These are phyloP conservation scores for Anoplopoma fimbria DNA, from an alignment of 2,113 vertebrate species.

Conservation along the genomic window DNA sequence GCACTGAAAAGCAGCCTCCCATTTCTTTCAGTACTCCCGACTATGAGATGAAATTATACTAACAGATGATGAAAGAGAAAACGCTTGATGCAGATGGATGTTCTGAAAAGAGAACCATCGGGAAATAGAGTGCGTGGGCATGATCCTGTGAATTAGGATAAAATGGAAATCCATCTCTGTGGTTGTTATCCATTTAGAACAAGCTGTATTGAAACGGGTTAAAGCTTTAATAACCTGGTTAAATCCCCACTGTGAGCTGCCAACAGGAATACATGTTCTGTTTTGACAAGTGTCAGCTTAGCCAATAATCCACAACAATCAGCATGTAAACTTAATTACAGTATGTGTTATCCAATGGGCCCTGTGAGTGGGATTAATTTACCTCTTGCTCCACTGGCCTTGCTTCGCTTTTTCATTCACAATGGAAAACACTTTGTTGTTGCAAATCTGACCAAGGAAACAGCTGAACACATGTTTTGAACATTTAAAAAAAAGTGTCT, in stretches of 20 bases:
- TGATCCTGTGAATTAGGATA: slow-evolving; percentile 66
- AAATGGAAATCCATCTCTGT: slow-evolving; percentile 70
- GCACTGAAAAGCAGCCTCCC: slow-evolving; percentile 22
- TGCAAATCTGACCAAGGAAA: slow-evolving; percentile 7
- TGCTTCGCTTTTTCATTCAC: not conserved
- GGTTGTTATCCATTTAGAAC: slow-evolving; percentile 75
- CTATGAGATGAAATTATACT: slow-evolving; percentile 61
- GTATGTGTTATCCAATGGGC: slow-evolving; percentile 8
- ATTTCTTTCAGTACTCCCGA: slow-evolving; percentile 8
- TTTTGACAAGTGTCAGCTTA: slow-evolving; percentile 71
- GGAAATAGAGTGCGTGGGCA: slow-evolving; percentile 46
- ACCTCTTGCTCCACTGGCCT: not conserved
- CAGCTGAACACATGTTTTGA: not conserved
- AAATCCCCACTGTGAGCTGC: slow-evolving; percentile 51
- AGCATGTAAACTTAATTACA: slow-evolving; percentile 48
- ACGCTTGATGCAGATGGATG: slow-evolving; percentile 55
- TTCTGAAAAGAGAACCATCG: slow-evolving; percentile 53
- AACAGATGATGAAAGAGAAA: slow-evolving; percentile 62
- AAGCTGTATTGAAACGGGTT: slow-evolving; percentile 58
- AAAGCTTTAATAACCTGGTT: slow-evolving; percentile 68
- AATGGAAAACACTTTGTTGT: not conserved
- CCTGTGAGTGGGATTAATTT: not conserved
- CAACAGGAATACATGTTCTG: slow-evolving; percentile 50
- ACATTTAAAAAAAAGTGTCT: not conserved
- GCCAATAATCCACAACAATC: slow-evolving; percentile 69